Conservation (phyloP, 2,113 vertebrate species). For the Passer domesticus region DNA sequence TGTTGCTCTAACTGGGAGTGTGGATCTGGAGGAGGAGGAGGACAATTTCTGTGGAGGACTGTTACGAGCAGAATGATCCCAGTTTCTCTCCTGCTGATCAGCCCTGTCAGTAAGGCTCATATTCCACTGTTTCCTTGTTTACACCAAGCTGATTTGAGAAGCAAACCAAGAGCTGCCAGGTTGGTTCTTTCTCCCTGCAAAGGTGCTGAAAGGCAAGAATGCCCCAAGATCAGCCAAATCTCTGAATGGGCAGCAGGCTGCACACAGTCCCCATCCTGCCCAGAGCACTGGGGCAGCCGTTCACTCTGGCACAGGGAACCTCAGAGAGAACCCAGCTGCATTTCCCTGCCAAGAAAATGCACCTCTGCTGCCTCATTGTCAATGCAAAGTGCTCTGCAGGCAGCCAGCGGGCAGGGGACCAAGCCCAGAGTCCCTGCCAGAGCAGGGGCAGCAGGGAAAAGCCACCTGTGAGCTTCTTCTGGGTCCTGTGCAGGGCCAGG, state of each 20-base stretch:
- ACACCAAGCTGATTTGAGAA: background rate
- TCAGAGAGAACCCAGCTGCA: background rate
- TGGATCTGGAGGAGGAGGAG: background rate
- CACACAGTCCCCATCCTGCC: background rate
- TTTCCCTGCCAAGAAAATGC: background rate
- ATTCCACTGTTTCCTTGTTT: background rate
- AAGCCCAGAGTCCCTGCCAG: background rate
- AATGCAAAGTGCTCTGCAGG: background rate
- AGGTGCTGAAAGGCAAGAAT: background rate
- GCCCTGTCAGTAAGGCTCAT: background rate
- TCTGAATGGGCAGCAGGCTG: background rate
- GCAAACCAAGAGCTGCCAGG: background rate
- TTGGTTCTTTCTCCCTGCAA: background rate
- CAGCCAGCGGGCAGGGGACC: background rate
- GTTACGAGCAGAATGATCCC: background rate
- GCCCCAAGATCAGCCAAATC: background rate
- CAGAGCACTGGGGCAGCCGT: background rate
- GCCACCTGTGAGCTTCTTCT: background rate
- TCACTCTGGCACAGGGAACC: background rate
- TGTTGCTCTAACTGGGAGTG: background rate
- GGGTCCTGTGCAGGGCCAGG: background rate
- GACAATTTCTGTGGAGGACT: background rate
- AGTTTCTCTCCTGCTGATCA: background rate
- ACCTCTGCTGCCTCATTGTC: background rate
- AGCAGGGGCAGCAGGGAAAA: background rate